Percentiles rank a stretch among this genome's conserved stretches.
These are phyloP conservation scores for Pyrocoelia pectoralis DNA, from an alignment of 2,888 invertebrate species.

Conservation along the genomic window DNA sequence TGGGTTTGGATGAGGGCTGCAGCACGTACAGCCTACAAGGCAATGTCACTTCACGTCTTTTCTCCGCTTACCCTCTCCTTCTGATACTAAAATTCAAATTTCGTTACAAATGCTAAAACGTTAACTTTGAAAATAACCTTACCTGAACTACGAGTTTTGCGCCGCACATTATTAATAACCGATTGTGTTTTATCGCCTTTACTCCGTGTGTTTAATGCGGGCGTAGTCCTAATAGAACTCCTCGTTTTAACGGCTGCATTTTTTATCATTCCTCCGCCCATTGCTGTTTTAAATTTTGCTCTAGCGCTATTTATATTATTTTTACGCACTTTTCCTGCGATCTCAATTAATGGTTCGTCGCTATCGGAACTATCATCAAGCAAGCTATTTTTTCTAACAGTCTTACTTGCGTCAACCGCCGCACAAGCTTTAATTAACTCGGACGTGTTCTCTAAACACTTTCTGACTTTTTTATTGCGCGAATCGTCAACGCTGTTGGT, in stretches of 20 bases:
- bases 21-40: slow-evolving; percentile 53
- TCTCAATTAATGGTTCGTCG: slow-evolving; percentile 80
- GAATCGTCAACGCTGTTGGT: slow-evolving; percentile 63
- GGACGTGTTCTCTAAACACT: slow-evolving; percentile 69
- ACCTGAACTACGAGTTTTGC: slow-evolving; percentile 79
- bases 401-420: slow-evolving; percentile 51
- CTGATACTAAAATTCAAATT: slow-evolving; percentile 50
- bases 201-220: slow-evolving; percentile 56
- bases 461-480: slow-evolving; percentile 59
- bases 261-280: slow-evolving; percentile 29
- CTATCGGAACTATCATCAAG: slow-evolving; percentile 77
- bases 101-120: neutral
- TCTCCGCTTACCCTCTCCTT: slow-evolving; percentile 58
- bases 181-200: slow-evolving; percentile 53
- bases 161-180: slow-evolving; percentile 55
- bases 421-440: slow-evolving; percentile 62
- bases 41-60: slow-evolving; percentile 62
- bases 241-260: slow-evolving; percentile 50
- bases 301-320: slow-evolving; percentile 36
- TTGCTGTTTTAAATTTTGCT: slow-evolving; percentile 39
- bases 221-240: slow-evolving; percentile 53
- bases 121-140: too few species aligned
- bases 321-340: slow-evolving; percentile 71
- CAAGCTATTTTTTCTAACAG: slow-evolving; percentile 43
- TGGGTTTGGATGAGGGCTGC: slow-evolving; percentile 41